These are phyloP conservation scores for Eulemur rufifrons DNA, from an alignment of 2,113 vertebrate genomes.

Conservation along the genomic window DNA sequence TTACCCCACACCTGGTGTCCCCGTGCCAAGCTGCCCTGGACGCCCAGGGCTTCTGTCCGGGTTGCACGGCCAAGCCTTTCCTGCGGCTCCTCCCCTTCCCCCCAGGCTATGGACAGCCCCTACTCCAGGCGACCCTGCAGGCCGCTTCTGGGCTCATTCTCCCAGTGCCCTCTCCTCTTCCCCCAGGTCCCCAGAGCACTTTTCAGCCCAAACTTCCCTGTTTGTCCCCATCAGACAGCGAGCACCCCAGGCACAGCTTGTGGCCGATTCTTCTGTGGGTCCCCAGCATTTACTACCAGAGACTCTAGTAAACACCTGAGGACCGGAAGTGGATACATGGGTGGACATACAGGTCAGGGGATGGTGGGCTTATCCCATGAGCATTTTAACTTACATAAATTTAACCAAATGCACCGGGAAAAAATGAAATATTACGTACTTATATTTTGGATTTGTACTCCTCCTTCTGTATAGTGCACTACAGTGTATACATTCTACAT, in stretches of 20 bases:
- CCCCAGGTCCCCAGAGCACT: neutral
- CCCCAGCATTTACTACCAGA: neutral
- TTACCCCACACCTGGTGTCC: neutral
- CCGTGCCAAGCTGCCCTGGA: neutral
- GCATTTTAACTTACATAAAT: neutral
- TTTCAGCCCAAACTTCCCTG: neutral
- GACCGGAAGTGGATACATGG: neutral
- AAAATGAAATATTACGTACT: neutral
- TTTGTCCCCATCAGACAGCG: neutral
- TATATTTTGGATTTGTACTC: neutral
- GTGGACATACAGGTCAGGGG: accelerated
- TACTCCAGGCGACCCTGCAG: neutral
- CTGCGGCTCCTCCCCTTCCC: too few species aligned
- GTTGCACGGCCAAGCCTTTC: too few species aligned
- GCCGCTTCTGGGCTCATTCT: neutral
- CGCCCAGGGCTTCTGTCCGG: neutral
- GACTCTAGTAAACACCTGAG: neutral
- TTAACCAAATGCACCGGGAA: neutral
- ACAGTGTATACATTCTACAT: accelerated
- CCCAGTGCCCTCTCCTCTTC: neutral
- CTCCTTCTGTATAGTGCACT: neutral
- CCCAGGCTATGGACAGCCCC: neutral
- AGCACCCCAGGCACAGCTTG: neutral
- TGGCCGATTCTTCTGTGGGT: neutral
- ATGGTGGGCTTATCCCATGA: neutral